Evolutionary conservation across 2,888 invertebrate genomes (phyloP).

Genomic region (Galeopsomyia nigrocyanea): DNA sequence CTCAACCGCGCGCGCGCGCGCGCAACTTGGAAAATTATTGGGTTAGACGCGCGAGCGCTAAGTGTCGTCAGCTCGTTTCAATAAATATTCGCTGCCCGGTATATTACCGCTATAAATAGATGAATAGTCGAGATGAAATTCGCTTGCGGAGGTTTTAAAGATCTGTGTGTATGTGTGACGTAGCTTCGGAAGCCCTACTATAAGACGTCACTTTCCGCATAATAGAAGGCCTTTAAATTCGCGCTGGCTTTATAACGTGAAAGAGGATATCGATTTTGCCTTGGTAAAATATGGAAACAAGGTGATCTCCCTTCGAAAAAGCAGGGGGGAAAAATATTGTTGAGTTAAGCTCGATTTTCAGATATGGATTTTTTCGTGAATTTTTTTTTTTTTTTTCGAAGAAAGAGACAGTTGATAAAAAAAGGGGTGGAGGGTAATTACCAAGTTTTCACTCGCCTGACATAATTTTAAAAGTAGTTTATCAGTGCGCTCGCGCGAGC

Average conservation of each 20-base stretch:
- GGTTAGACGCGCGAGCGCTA: too few species aligned
- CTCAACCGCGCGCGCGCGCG: too few species aligned
- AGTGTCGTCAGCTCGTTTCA: not conserved
- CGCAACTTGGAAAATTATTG: not conserved
- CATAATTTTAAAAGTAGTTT: constrained; percentile 4
- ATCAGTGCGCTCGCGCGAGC: constrained; percentile 6
- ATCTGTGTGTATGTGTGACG: not conserved
- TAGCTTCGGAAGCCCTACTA: constrained; percentile 4
- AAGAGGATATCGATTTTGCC: constrained; percentile 31
- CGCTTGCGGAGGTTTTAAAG: not conserved
- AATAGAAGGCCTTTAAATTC: constrained; percentile 15
- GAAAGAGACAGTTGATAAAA: not conserved
- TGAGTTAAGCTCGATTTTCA: constrained; percentile 2
- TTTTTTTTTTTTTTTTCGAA: not conserved
- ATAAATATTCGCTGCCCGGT: not conserved
- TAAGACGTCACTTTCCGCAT: constrained; percentile 10
- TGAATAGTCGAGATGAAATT: not conserved
- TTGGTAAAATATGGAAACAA: not conserved
- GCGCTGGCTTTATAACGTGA: constrained; percentile 1
- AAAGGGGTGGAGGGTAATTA: constrained; percentile 7
- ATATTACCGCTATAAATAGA: constrained; percentile 13
- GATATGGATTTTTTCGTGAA: not conserved
- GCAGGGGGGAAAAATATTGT: constrained; percentile 11
- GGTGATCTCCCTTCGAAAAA: not conserved
- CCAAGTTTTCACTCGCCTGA: constrained; percentile 5